These are phyloP conservation scores for Oreochromis mossambicus DNA, from an alignment of 2,797 vertebrate species.

Conservation along the genomic window DNA sequence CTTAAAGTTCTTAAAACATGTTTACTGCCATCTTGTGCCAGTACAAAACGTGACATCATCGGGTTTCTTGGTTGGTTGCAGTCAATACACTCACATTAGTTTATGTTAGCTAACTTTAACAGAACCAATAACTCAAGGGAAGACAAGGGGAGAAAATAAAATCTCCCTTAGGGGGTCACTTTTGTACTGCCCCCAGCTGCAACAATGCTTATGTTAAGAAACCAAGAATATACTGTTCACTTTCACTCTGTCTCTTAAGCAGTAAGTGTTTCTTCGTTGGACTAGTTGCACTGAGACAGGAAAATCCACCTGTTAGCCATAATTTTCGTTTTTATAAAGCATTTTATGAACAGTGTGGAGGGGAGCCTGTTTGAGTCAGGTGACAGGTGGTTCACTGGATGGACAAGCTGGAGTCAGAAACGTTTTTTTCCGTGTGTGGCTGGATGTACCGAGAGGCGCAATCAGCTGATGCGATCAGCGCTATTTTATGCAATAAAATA, in stretches of 20 bases:
- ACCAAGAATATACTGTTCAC: background rate
- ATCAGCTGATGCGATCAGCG: background rate
- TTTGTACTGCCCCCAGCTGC: background rate
- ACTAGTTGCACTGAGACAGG: background rate
- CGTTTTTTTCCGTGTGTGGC: background rate
- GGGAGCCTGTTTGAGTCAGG: background rate
- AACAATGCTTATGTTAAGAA: background rate
- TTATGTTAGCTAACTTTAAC: background rate
- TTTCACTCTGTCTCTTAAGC: background rate
- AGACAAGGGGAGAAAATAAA: background rate
- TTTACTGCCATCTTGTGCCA: background rate
- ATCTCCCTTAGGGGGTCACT: background rate
- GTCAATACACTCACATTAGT: background rate
- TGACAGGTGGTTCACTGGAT: background rate
- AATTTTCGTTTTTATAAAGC: background rate
- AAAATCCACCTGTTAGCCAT: background rate
- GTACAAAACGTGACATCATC: background rate
- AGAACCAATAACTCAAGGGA: background rate
- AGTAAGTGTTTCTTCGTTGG: background rate
- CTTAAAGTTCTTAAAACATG: background rate
- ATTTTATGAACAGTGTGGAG: background rate
- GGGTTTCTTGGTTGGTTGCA: background rate
- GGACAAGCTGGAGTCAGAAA: background rate
- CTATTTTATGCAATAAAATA: background rate
- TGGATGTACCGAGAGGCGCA: background rate